Conservation (phyloP, 1,140 invertebrate species). For the Euschistus heros region DNA sequence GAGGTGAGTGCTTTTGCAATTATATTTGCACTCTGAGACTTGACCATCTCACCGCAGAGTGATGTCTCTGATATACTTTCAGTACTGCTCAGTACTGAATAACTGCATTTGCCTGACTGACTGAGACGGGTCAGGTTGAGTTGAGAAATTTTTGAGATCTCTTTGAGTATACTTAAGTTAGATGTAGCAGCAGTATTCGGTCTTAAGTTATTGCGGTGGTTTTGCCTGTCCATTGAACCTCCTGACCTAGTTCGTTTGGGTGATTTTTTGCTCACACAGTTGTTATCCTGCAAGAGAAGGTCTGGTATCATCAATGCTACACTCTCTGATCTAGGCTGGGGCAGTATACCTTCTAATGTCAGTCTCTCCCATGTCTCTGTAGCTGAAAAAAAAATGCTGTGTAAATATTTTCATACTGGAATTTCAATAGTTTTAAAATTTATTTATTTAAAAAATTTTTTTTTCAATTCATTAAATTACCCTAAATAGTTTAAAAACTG, state of each 20-base stretch:
- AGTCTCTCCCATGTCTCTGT: slow-evolving; percentile 69
- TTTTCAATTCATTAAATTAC: neutral
- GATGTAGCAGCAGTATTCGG: slow-evolving; percentile 26
- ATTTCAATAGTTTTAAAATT: neutral
- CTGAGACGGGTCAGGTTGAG: slow-evolving; percentile 57
- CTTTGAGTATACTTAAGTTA: slow-evolving; percentile 47
- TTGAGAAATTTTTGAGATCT: slow-evolving; percentile 61
- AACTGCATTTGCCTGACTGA: slow-evolving; percentile 54
- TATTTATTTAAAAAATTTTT: slow-evolving; percentile 17
- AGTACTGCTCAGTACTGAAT: slow-evolving; percentile 48
- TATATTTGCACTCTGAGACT: slow-evolving; percentile 49
- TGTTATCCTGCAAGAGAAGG: slow-evolving; percentile 35
- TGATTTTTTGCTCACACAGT: slow-evolving; percentile 16
- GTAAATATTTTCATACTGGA: neutral
- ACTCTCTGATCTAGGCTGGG: slow-evolving; percentile 56
- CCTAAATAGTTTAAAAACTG: neutral
- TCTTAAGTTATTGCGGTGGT: neutral
- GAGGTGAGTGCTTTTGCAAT: slow-evolving; percentile 35
- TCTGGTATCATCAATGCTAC: slow-evolving; percentile 48
- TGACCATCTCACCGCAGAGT: slow-evolving; percentile 39
- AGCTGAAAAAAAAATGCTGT: slow-evolving; percentile 39
- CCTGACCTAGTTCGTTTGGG: slow-evolving; percentile 27
- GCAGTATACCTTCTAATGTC: slow-evolving; percentile 51
- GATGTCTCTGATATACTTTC: slow-evolving; percentile 30
- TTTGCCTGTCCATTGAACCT: slow-evolving; percentile 27